These are phyloP conservation scores for Troides oblongomaculatus DNA, from an alignment of 2,888 invertebrate genomes.

Conservation along the genomic window DNA sequence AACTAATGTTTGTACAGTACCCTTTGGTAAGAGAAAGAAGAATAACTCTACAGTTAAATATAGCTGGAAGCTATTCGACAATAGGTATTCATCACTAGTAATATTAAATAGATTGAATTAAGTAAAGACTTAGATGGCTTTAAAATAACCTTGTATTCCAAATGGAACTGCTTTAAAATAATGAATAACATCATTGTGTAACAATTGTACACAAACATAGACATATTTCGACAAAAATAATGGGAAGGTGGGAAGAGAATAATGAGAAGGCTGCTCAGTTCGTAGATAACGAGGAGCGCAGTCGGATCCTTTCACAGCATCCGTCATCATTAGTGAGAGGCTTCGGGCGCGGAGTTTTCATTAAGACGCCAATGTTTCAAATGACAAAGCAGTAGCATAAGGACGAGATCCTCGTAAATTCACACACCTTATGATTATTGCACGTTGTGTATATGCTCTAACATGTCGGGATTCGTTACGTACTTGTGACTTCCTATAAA, in stretches of 20 bases:
- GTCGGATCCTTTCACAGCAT: slow-evolving; percentile 66
- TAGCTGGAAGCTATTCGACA: no score
- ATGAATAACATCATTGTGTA: no score
- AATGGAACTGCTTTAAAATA: no score
- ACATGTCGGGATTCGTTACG: slow-evolving; percentile 12
- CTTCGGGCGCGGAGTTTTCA: slow-evolving; percentile 69
- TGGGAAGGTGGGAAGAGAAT: slow-evolving; percentile 46
- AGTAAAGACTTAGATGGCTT: no score
- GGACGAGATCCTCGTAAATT: slow-evolving; percentile 42
- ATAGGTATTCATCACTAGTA: no score
- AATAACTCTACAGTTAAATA: no score
- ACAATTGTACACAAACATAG: not conserved
- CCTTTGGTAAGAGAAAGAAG: no score
- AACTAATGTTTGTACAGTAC: no score
- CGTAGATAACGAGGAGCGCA: slow-evolving; percentile 68
- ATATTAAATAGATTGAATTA: no score
- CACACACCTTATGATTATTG: slow-evolving; percentile 46
- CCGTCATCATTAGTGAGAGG: slow-evolving; percentile 72
- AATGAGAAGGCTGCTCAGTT: slow-evolving; percentile 59
- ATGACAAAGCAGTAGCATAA: slow-evolving; percentile 52
- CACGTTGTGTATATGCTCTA: slow-evolving; percentile 24
- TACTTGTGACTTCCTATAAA: slow-evolving; percentile 2
- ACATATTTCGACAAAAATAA: slow-evolving; percentile 46
- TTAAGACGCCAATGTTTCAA: slow-evolving; percentile 69
- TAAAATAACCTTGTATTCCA: no score